Conservation (phyloP, 2,888 invertebrate genomes). For the Ormyrus nitidulus region DNA sequence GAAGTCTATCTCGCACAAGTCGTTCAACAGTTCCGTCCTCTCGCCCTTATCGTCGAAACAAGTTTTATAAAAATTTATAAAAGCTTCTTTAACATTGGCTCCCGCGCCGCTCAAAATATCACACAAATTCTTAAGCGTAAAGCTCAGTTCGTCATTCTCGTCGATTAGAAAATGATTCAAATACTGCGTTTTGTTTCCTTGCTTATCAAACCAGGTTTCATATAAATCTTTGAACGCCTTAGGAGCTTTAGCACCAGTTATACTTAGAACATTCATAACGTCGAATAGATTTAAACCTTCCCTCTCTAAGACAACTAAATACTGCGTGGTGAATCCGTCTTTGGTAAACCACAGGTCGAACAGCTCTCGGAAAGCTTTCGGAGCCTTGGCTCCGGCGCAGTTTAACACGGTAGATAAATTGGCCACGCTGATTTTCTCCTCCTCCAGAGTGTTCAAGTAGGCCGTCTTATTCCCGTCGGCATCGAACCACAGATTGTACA, state of each 20-base stretch:
- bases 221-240: not conserved
- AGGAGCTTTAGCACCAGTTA: too few relatives aligned
- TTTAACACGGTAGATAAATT: not conserved
- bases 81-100: conserved; percentile 4
- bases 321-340: too few relatives aligned
- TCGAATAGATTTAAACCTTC: too few relatives aligned
- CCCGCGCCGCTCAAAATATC: not conserved
- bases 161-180: not conserved
- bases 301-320: too few relatives aligned
- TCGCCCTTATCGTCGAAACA: conserved; percentile 16
- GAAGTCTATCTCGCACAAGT: too few relatives aligned
- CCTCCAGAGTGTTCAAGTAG: not conserved
- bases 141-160: not conserved
- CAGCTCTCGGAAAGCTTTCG: not conserved
- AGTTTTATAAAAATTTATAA: conserved; percentile 8
- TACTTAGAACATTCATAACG: too few relatives aligned
- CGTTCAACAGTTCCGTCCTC: not conserved
- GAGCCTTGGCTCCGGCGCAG: not conserved
- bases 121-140: not conserved
- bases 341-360: too few relatives aligned
- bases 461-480: conserved; percentile 2
- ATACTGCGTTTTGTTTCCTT: conserved; percentile 1
- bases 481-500: conserved; percentile 17
- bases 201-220: not conserved
- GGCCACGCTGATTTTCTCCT: not conserved